Evolutionary conservation across 2,888 invertebrate genomes (phyloP), one percentile per base, ranked within the genome.

Genomic region (Uloborus plumipes): DNA sequence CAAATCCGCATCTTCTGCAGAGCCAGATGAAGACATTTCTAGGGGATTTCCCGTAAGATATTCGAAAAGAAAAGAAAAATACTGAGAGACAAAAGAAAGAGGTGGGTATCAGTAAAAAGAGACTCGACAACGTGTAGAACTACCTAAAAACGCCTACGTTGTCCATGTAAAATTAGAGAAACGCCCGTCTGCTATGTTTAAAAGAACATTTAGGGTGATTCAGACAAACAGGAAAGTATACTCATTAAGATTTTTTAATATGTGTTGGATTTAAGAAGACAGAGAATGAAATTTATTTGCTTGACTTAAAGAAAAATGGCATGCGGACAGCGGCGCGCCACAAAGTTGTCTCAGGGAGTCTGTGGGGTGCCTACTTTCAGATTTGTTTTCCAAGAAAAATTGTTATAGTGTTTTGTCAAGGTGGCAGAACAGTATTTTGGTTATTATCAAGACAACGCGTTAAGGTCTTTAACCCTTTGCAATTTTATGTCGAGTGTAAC

Each of bases 91-190:
- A 74, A 74, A 81, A 74, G 74, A 81, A 74, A 74, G 49, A 81
- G 80, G 74, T 73, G 80, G 80, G 65, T 74, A 70, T 55, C 47
- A 50, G 53, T 53, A 80, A 70, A 70, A 70, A 65, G 58, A 39
- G 39, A 39, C 39, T 39, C 39, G 39, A 39, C 64, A 31, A 61
- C 55, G 51, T 65, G 31, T 31, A 58, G 59, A 81, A 70, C 64
- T 64, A 80, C 64, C 74, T 65, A 74, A 70, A 69, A 59, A 67
- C 80, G 80, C 80, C 80, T 81, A 81, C 80, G 70, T 61, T 64
- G 50, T 70, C 49, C 69, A 70, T 75, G 69, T 31, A 81, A 78
- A 69, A 81, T 74, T 22, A 50, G 69, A 64, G 77, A 65, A 62
- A 74, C 80, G 74, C 80, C 80, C 80, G 80, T 81, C 80, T 81